phyloP scores from a whole-genome alignment of 2,113 vertebrate species.

The Cavia porcellus region DNA sequence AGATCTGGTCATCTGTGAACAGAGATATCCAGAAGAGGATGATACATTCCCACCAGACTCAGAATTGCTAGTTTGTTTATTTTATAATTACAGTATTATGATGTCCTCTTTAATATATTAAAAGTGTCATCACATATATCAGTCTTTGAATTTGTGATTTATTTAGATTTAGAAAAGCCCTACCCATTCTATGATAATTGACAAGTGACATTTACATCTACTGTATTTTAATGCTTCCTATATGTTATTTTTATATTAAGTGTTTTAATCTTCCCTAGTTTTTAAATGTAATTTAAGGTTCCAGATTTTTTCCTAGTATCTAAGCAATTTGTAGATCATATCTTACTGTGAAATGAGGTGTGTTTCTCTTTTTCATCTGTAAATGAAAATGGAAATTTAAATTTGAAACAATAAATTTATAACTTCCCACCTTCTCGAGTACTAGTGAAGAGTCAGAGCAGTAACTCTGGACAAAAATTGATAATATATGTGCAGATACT shows the following conservation, averaged over 20 bases:
- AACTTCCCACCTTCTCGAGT: neutral
- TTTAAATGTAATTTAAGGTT: neutral
- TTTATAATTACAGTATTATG: neutral
- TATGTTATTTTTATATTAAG: neutral
- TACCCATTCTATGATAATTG: neutral
- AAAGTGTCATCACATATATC: neutral
- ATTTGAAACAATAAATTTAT: neutral
- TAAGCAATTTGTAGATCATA: neutral
- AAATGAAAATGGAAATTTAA: neutral
- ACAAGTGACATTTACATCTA: neutral
- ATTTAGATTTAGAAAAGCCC: neutral
- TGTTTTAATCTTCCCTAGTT: neutral
- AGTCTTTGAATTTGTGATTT: conserved; percentile 10
- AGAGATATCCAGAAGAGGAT: neutral
- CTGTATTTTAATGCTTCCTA: neutral
- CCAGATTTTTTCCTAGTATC: neutral
- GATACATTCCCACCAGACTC: neutral
- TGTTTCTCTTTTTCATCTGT: neutral
- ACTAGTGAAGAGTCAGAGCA: neutral
- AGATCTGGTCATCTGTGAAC: neutral
- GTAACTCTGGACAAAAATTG: neutral
- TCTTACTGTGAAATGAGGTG: neutral
- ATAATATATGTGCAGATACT: neutral
- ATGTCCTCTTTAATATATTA: neutral
- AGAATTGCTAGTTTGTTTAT: neutral